Evolutionary conservation across 2,797 vertebrate genomes (phyloP), one percentile per base, ranked within the genome.

Genomic region (Hydrophis major): DNA sequence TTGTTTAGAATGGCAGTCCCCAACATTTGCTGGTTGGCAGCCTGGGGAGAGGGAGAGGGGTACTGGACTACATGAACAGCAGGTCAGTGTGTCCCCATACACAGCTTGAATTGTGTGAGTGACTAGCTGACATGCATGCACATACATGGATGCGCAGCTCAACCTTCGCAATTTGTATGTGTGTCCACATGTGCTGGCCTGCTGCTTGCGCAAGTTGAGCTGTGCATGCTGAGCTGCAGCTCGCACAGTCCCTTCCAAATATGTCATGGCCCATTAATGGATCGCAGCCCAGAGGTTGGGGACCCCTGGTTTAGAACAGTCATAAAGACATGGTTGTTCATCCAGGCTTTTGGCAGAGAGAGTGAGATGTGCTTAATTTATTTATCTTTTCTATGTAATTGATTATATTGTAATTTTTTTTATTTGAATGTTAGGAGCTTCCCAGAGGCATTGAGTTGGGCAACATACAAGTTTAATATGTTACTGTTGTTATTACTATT

Each of bases 41-140:
- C 14, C n/a, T 0, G 2, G 0, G 0, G 13, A 4, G 27, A 18
- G 27, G 28, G 27, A 14, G 61, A 66, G 28, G n/a, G 14, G 14
- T 32, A 32, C 14, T 0, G 6, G 66, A 32, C 14, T 69, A 14
- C 66, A 32, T 69, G 66, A 69, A 6, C 14, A 16, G 66, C 14
- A 32, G 63, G 2, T 20, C 4, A 0, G 28, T n/a, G 28, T n/a
- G 28, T 66, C 4, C 28, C 1, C 2, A 32, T 69, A n/a, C 28
- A 16, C 13, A 69, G 63, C 13, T 69, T 32, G 63, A 69, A 2
- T 69, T 69, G 28, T 1, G 2, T n/a, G 2, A 66, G 13, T 69
- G 63, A 11, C 63, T 32, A 6, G n/a, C n/a, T 63, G 61, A 53
- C 50, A 53, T 53, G 11, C 3, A 32, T 69, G 14, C 0, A 18